Conservation (phyloP, 35 echinoderm and acorn worm genomes). For the Chiridota heheva region DNA sequence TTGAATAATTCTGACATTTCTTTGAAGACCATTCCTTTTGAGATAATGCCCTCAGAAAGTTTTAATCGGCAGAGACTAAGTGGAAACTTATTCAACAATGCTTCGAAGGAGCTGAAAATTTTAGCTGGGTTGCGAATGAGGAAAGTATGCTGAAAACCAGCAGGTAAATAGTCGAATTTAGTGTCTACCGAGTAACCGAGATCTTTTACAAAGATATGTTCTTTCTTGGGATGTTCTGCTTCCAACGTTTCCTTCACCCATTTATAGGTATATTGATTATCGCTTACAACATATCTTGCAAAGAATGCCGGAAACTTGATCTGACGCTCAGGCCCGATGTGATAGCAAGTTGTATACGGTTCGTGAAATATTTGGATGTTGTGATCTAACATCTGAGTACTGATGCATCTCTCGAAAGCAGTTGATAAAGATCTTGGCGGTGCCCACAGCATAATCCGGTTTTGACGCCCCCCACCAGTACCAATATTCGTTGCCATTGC, state of each 20-base stretch:
- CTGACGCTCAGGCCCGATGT: constrained; percentile 73
- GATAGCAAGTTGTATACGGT: constrained; percentile 70
- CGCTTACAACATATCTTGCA: constrained; percentile 22
- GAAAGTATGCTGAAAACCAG: constrained; percentile 70
- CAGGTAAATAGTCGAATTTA: constrained; percentile 59
- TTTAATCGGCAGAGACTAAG: constrained; percentile 38
- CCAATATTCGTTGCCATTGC: constrained; percentile 14
- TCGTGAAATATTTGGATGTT: constrained; percentile 57
- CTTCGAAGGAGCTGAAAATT: constrained; percentile 67
- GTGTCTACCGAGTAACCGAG: constrained; percentile 56
- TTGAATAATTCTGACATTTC: constrained; percentile 66
- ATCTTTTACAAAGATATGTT: constrained; percentile 73
- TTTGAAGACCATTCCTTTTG: constrained; percentile 56
- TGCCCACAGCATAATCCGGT: constrained; percentile 74
- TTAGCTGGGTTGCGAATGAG: constrained; percentile 71
- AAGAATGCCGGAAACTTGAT: constrained; percentile 40
- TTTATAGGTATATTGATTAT: constrained; percentile 60
- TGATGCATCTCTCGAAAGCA: constrained; percentile 86
- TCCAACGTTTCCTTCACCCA: constrained; percentile 57
- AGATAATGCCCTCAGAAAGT: constrained; percentile 46
- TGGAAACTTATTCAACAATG: constrained; percentile 58
- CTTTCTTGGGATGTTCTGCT: constrained; percentile 23
- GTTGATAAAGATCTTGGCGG: constrained; percentile 82
- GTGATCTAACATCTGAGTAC: constrained; percentile 30
- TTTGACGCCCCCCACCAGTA: not conserved